phyloP scores from a whole-genome alignment of 2,113 vertebrate species.

The Vulpes ferrilata region DNA sequence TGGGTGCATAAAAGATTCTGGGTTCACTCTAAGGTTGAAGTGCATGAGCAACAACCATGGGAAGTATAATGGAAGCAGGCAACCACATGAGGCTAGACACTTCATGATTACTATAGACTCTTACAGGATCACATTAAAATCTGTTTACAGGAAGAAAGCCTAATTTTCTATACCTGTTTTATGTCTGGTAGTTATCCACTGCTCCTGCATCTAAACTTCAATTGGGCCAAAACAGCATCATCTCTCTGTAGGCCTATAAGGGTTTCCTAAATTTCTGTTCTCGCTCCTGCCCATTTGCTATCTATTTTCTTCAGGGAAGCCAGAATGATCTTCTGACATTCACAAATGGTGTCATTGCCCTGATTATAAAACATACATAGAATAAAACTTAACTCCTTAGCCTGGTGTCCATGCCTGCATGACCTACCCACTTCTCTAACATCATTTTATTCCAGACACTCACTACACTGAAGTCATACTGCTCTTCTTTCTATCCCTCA shows the following conservation, averaged over 20 bases:
- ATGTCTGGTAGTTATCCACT: neutral
- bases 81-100: neutral
- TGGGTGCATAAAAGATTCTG: neutral
- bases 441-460: neutral
- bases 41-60: neutral
- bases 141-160: neutral
- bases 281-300: neutral
- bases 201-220: neutral
- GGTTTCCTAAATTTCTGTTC: neutral
- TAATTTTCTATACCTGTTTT: neutral
- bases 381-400: neutral
- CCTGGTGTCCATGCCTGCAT: neutral
- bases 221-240: neutral
- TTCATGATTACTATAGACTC: neutral
- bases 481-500: neutral
- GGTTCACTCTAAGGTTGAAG: neutral
- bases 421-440: neutral
- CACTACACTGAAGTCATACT: neutral
- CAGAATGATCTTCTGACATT: neutral
- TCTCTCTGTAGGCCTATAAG: neutral
- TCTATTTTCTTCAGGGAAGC: neutral
- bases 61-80: neutral
- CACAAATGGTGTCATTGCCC: neutral
- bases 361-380: neutral
- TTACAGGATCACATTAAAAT: neutral